A percentile compares a stretch with the other conserved stretches of the same genome.
These are phyloP conservation scores for Drosophila leontia DNA, from an alignment of 1,140 invertebrate species.

Conservation along the genomic window DNA sequence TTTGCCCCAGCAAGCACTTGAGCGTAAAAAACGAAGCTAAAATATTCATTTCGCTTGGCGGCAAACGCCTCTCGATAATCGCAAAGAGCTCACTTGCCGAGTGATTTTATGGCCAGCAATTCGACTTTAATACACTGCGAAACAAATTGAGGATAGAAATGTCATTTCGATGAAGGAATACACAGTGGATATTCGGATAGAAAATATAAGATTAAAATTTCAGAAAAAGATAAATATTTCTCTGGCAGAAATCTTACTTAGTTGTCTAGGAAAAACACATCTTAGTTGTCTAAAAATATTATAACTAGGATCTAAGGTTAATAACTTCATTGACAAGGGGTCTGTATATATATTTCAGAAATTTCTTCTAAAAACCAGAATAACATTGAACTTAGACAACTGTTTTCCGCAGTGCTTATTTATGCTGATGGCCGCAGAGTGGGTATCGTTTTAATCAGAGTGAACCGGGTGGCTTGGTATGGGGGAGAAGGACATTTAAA, in stretches of 20 bases:
- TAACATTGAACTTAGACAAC: background rate
- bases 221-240: background rate
- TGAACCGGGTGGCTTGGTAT: background rate
- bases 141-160: background rate
- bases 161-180: background rate
- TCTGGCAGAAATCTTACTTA: background rate
- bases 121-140: conserved; percentile 2
- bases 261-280: too few relatives aligned
- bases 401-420: conserved; percentile 20
- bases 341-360: background rate
- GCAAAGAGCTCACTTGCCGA: conserved; percentile 40
- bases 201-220: background rate
- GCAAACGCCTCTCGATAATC: conserved; percentile 39
- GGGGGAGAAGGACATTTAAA: conserved; percentile 33
- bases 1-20: conserved; percentile 23
- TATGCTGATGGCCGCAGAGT: conserved; percentile 41
- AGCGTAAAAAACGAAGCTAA: conserved; percentile 48
- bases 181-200: background rate
- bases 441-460: conserved; percentile 39
- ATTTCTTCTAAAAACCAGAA: background rate
- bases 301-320: background rate
- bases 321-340: background rate
- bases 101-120: conserved; percentile 44
- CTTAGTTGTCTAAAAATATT: too few relatives aligned
- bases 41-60: conserved; percentile 48